Evolutionary conservation across 2,888 invertebrate genomes (phyloP), one percentile per base, ranked within the genome.

Genomic region (Leucozona laternaria): DNA sequence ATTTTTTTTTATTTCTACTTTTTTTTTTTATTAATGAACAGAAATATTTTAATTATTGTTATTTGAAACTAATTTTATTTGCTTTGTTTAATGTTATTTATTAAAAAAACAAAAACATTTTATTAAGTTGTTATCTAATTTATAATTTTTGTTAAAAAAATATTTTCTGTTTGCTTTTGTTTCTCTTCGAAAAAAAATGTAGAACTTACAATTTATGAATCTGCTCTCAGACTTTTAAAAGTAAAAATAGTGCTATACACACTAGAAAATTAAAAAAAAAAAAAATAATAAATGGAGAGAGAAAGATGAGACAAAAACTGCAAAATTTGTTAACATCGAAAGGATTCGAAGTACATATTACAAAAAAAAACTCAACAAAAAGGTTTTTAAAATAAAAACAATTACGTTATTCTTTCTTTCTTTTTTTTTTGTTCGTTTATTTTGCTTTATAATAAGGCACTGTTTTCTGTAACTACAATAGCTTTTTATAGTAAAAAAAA

Each of bases 151-250:
- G 60, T 79, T 81, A 37, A 45, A 45, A 43, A 45, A 48, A 48
- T 31, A 48, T 31, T 66, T 66, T 66, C 31, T 64, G 28, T 66
- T 66, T 66, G 48, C 75, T 88, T 88, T 85, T 88, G 64, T 70
- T 88, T 88, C 55, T 87, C 68, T 78, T 83, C 55, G 55, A 72
- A 66, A 64, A 64, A 64, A 64, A 76, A 86, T 85, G 58, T 87
- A 88, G 88, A 89, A 83, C 48, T 83, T 85, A 76, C 83, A 87
- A 87, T 83, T 83, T 87, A 83, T 87, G 83, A 83, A 83, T 73
- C 45, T 71, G 57, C 58, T 82, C 86, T 86, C 78, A 71, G 43
- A 76, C 57, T 57, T 45, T 55, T 55, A 71, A 75, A 71, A 53
- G 31, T 34, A 20, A 76, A 57, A 50, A 55, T 48, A 77, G 75